phyloP scores from a whole-genome alignment of 1,140 invertebrate genomes.

The Reticulitermes speratus region DNA sequence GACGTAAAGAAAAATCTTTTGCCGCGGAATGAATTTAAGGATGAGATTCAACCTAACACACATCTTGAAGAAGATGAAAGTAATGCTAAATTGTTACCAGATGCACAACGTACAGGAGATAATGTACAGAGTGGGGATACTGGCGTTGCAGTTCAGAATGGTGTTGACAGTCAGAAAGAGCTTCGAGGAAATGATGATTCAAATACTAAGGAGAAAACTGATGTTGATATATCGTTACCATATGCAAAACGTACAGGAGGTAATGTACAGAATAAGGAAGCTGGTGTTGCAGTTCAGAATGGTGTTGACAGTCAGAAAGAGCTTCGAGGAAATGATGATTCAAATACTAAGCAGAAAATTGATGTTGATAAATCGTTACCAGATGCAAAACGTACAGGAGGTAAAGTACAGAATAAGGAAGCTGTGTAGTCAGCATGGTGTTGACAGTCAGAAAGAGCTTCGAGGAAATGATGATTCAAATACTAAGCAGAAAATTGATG shows the following conservation, averaged over 20 bases:
- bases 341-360: no score
- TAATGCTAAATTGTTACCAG: background rate
- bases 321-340: no score
- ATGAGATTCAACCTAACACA: background rate
- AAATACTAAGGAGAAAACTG: no score
- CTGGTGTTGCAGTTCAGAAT: no score
- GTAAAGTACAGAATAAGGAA: background rate
- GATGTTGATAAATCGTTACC: background rate
- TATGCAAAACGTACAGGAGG: no score
- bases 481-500: no score
- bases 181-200: background rate
- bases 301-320: no score
- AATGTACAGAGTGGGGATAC: background rate
- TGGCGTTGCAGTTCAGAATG: background rate
- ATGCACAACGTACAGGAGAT: background rate
- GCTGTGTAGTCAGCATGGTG: background rate
- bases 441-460: background rate
- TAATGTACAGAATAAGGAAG: no score
- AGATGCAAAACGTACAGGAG: background rate
- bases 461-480: background rate
- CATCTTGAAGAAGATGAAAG: background rate
- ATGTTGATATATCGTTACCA: no score
- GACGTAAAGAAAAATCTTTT: background rate
- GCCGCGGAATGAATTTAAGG: background rate
- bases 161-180: background rate